Evolutionary conservation across 2,888 invertebrate species (phyloP), one percentile per base, ranked within the genome.

Genomic region (Apoda limacodes): DNA sequence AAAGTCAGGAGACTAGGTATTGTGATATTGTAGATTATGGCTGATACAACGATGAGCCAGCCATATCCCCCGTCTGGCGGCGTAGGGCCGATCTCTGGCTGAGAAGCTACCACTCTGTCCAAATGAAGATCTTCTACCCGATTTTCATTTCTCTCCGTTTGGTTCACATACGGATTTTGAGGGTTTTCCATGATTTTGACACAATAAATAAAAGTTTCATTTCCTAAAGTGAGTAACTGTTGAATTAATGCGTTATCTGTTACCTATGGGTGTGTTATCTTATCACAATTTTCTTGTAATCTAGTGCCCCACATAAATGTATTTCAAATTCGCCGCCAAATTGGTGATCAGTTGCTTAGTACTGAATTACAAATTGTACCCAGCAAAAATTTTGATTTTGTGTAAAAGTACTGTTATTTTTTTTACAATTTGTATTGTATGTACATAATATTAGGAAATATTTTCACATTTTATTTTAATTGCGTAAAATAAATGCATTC

Each of bases 41-140:
- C 82, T 9, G 84, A 82, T 21, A 80, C 48, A 28, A 87, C 80
- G 42, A 88, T 82, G 26, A 87, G 49, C 88, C 88, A 88, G 1
- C 87, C 87, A 48, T 85, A 87, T 2, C 87, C 86, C 1, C 87
- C 87, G 48, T 87, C 87, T 2, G 87, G 85, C 26, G 86, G 80
- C 9, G 82, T 82, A 1, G 88, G 87, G 0, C 87, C 87, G 28
- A 88, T 72, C 59, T 88, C 87, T 2, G 87, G 85, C 41, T 85
- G 83, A 12, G 87, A 85, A 25, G 85, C 78, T 32, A 87, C 71
- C 3, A 88, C 75, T 30, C 83, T 72, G 48, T 88, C 88, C 41
- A 88, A 60, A 47, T 71, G 70, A 9, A 81, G 52, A 31, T 74
- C 74, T 37, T 70, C 70, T 21, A 58, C 60, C 28, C 58, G 52